These are phyloP conservation scores for Lordiphosa stackelbergi DNA, from an alignment of 1,140 invertebrate species.

Conservation along the genomic window DNA sequence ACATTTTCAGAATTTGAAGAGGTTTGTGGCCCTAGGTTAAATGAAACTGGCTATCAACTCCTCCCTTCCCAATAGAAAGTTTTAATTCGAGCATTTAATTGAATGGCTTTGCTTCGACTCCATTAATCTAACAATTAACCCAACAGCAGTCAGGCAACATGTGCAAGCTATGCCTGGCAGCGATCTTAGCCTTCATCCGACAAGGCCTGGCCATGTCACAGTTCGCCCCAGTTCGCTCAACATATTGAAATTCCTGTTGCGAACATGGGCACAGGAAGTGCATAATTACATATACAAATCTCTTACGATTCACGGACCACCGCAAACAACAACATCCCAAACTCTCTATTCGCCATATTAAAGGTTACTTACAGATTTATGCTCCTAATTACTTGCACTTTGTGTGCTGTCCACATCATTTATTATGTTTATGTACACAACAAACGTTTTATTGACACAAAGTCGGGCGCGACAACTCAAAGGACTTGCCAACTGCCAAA, in stretches of 20 bases:
- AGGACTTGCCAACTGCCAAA: constrained; percentile 30
- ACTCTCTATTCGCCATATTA: constrained; percentile 7
- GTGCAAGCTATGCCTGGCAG: constrained; percentile 38
- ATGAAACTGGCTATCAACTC: too few species aligned
- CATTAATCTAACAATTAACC: constrained; percentile 44
- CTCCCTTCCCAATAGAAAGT: too few species aligned
- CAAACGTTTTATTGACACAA: constrained; percentile 67
- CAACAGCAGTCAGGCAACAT: constrained; percentile 32
- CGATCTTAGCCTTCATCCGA: constrained; percentile 14
- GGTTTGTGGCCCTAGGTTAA: too few species aligned
- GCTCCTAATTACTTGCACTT: constrained; percentile 63
- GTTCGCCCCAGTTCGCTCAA: constrained; percentile 29
- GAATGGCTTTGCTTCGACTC: constrained; percentile 40
- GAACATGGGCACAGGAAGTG: constrained; percentile 27
- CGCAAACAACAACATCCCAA: neutral
- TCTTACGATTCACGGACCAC: constrained; percentile 1
- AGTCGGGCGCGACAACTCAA: constrained; percentile 24
- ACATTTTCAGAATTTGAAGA: too few species aligned
- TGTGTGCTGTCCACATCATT: constrained; percentile 50
- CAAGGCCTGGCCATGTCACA: constrained; percentile 35
- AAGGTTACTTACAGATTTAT: constrained; percentile 61
- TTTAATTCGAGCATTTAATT: constrained; percentile 18
- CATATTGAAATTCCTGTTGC: constrained; percentile 34
- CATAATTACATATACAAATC: constrained; percentile 19
- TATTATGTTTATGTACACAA: constrained; percentile 67